A percentile compares a stretch with the other conserved stretches of the same genome.
Conservation (phyloP, 2,888 invertebrate species). For the Marronus borbonicus region DNA sequence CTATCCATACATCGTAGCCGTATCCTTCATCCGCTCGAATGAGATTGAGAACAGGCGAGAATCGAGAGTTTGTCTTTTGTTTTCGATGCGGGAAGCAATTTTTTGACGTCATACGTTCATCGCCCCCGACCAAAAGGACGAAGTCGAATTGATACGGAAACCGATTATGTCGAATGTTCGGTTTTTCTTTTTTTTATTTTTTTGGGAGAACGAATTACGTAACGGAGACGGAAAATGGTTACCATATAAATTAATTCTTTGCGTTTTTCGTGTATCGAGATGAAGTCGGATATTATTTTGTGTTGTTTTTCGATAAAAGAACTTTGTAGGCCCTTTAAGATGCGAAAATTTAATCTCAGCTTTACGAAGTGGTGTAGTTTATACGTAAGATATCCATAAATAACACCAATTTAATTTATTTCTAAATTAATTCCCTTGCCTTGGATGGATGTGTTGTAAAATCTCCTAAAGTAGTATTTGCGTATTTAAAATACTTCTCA, state of each 20-base stretch:
- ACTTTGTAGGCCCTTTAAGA: too few relatives aligned
- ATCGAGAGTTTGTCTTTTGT: conserved; percentile 28
- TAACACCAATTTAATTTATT: too few relatives aligned
- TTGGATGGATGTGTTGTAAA: too few relatives aligned
- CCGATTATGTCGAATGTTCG: conserved; percentile 27
- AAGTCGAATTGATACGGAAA: neutral
- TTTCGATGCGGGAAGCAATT: conserved; percentile 44
- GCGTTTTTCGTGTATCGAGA: neutral
- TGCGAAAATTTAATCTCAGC: too few relatives aligned
- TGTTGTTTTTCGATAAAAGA: too few relatives aligned
- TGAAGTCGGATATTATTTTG: too few relatives aligned
- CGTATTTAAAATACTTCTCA: too few relatives aligned
- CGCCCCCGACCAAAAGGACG: neutral
- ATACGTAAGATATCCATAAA: too few relatives aligned
- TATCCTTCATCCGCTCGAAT: conserved; percentile 15
- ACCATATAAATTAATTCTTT: conserved; percentile 17
- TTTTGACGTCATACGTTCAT: conserved; percentile 40
- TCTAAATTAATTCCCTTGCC: too few relatives aligned
- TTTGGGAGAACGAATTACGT: conserved; percentile 6
- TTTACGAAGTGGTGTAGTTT: too few relatives aligned
- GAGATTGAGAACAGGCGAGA: conserved; percentile 15
- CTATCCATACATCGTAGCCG: neutral
- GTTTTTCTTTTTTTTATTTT: neutral
- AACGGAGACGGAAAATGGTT: conserved; percentile 8
- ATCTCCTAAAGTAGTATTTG: too few relatives aligned